Conservation (phyloP, 35 echinoderm and acorn worm genomes). For the Ophiothrix spiculata region DNA sequence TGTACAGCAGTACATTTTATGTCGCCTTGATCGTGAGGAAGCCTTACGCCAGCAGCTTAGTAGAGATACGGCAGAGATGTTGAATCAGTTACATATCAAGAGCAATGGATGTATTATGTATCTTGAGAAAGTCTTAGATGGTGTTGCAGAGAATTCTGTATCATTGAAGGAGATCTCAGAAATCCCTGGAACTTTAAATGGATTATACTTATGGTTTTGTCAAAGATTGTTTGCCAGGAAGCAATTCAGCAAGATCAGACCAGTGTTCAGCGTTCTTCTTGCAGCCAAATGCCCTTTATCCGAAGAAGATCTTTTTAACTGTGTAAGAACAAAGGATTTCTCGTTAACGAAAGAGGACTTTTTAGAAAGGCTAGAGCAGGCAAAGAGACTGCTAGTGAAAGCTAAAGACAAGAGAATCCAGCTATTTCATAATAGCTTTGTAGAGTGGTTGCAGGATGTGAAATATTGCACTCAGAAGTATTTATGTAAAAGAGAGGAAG, state of each 20-base stretch:
- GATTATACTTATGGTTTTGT: slow-evolving; percentile 94
- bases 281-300: slow-evolving; percentile 80
- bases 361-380: slow-evolving; percentile 59
- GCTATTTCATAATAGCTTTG: slow-evolving; percentile 94
- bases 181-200: slow-evolving; percentile 97
- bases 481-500: slow-evolving; percentile 84
- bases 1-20: slow-evolving; percentile 97
- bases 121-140: slow-evolving; percentile 91
- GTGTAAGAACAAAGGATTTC: slow-evolving; percentile 79
- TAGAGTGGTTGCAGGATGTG: slow-evolving; percentile 93
- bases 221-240: slow-evolving; percentile 82
- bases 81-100: slow-evolving; percentile 98
- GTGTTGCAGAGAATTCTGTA: slow-evolving; percentile 88
- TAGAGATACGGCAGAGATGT: slow-evolving; percentile 96
- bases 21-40: slow-evolving; percentile 88
- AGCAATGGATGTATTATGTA: slow-evolving; percentile 98
- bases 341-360: slow-evolving; percentile 77
- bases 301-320: slow-evolving; percentile 82
- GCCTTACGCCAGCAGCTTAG: slow-evolving; percentile 85
- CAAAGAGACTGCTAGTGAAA: slow-evolving; percentile 63
- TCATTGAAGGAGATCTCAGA: slow-evolving; percentile 79
- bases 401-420: slow-evolving; percentile 64
- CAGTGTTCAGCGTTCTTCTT: slow-evolving; percentile 77
- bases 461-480: slow-evolving; percentile 99
- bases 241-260: slow-evolving; percentile 82